Base-by-base conservation (phyloP, 1,140 invertebrate species). In the Triops cancriformis region DNA sequence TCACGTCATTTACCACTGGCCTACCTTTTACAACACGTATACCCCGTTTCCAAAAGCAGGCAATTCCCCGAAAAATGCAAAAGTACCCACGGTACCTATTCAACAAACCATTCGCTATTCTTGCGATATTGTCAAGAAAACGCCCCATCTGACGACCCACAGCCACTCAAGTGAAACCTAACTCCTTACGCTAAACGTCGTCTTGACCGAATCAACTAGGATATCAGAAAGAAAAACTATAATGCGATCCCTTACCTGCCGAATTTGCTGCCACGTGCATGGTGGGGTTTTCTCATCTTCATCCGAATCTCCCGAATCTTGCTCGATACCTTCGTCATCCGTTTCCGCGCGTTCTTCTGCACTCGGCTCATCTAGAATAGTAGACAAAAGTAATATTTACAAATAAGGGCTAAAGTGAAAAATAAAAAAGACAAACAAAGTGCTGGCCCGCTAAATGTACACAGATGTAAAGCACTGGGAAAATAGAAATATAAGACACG, bases 241-340 rank as follows among this genome's bases (percentile, higher is more conserved):
- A 23, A 23, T 64, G 10, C 12, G 74, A 10, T 27, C 41, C 42
- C 37, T 42, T 51, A 77, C 41, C 23, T 78, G 27, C 81, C 82
- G 75, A 84, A 81, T 73, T 80, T 81, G 26, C 80, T 80, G 4
- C 80, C 76, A 78, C 80, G 82, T 27, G 72, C 79, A 10, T 76
- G 77, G 18, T 42, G 77, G 31, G 77, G 79, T 75, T 86, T 18
- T 37, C 26, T 78, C 84, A 64, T 88, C 86, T 23, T 86, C 86
- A 80, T 91, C 91, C 77, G 88, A 87, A 41, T 94, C 92, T 76
- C 92, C 92, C 1, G 93, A 92, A 85, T 95, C 94, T 80, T 93
- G 86, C 85, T 95, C 94, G 81, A 96, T 95, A 72, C 94, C 94
- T 85, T 96, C 94, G 84, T 96, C 94, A 80, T 94, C 93, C 0